Percentiles rank a stretch among this genome's conserved stretches.
Evolutionary conservation across 2,888 invertebrate genomes (phyloP).

Genomic region (Leptopilina syphax): DNA sequence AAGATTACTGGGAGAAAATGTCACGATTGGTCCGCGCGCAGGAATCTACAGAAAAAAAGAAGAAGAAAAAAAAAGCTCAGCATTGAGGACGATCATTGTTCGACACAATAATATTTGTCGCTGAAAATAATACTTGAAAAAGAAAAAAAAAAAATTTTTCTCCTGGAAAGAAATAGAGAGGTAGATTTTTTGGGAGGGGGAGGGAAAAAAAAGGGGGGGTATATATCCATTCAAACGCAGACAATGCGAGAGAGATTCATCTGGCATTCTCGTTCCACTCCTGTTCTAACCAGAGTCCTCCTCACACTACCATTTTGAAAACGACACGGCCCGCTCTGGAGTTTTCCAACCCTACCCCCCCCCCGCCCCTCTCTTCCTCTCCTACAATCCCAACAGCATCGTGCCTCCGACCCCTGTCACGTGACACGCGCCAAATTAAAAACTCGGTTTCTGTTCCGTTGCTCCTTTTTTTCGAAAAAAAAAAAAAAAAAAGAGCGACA

Average conservation of each 20-base stretch:
- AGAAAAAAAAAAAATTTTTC: constrained; percentile 47
- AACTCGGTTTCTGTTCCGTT: constrained; percentile 72
- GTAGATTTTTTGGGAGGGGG: constrained; percentile 42
- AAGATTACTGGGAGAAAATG: constrained; percentile 65
- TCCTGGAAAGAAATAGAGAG: constrained; percentile 61
- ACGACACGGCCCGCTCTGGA: constrained; percentile 40
- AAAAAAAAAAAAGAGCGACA: constrained; percentile 54
- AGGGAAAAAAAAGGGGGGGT: constrained; percentile 52
- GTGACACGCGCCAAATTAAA: constrained; percentile 75
- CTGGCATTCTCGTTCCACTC: constrained; percentile 69
- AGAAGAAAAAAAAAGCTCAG: constrained; percentile 51
- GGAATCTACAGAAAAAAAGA: no score
- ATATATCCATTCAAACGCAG: constrained; percentile 72
- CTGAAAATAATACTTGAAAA: constrained; percentile 71
- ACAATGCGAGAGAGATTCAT: constrained; percentile 74
- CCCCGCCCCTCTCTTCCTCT: neutral
- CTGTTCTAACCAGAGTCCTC: constrained; percentile 57
- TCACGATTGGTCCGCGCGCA: constrained; percentile 58
- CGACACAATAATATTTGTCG: constrained; percentile 77
- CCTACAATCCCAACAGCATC: constrained; percentile 53
- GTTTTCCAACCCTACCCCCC: constrained; percentile 50
- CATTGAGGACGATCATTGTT: constrained; percentile 74
- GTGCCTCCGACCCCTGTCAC: constrained; percentile 62
- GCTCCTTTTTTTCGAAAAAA: constrained; percentile 58
- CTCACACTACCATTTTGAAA: constrained; percentile 47